Evolutionary conservation across 1,140 invertebrate genomes (phyloP).

Genomic region (Grapholita molesta): DNA sequence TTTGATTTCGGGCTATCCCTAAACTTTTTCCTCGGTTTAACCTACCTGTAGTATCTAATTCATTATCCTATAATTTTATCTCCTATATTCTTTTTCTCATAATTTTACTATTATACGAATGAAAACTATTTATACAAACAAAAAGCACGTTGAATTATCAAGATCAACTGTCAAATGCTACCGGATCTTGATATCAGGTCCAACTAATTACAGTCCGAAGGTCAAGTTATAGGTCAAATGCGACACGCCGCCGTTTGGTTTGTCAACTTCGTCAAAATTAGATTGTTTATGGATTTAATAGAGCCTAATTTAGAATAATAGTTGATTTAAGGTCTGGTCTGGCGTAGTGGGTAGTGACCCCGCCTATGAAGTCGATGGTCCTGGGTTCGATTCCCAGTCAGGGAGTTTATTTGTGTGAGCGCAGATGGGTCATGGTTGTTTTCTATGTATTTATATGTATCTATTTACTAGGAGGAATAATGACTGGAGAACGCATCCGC

Average conservation of each 20-base stretch:
- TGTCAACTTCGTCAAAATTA: neutral
- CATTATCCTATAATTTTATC: neutral
- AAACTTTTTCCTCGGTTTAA: too few species aligned
- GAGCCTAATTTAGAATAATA: neutral
- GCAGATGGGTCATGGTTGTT: too few species aligned
- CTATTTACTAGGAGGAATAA: too few species aligned
- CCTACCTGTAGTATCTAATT: neutral
- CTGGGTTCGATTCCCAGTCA: too few species aligned
- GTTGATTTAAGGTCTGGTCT: too few species aligned
- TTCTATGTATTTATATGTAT: too few species aligned
- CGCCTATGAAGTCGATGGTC: too few species aligned
- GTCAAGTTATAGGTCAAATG: conserved; percentile 3
- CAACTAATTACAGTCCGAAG: conserved; percentile 5
- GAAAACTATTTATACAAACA: neutral
- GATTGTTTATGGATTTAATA: neutral
- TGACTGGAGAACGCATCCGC: too few species aligned
- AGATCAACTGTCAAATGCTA: neutral
- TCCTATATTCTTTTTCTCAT: neutral
- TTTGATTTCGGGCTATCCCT: too few species aligned
- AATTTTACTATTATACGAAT: neutral
- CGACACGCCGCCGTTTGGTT: neutral
- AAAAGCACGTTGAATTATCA: neutral
- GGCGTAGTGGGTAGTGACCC: too few species aligned
- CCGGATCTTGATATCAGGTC: conserved; percentile 7
- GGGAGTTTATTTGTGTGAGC: too few species aligned